These are phyloP conservation scores for Candidula unifasciata DNA, from an alignment of 2,888 invertebrate genomes.

Conservation along the genomic window DNA sequence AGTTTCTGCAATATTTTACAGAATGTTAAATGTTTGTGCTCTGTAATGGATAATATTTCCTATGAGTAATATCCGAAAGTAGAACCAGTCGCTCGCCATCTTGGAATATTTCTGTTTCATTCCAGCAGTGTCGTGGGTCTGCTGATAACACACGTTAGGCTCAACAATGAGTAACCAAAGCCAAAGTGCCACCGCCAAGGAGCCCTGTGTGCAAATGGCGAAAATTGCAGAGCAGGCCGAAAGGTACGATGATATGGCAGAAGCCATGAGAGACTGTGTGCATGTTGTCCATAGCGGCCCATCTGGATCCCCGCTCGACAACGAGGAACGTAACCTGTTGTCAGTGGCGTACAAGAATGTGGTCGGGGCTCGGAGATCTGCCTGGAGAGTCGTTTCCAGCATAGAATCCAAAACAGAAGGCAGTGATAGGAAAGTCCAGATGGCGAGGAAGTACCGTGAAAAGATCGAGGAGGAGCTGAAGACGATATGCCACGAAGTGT, in stretches of 20 bases:
- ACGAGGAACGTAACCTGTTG: slow-evolving; percentile 98
- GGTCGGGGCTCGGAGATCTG: slow-evolving; percentile 96
- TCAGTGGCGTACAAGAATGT: slow-evolving; percentile 99
- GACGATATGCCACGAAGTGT: slow-evolving; percentile 99
- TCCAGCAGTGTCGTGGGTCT: slow-evolving; percentile 47
- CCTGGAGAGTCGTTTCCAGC: slow-evolving; percentile 99
- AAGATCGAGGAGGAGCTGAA: slow-evolving; percentile 99
- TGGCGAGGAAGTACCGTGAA: slow-evolving; percentile 99
- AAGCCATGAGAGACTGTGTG: slow-evolving; percentile 98
- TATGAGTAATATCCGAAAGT: slow-evolving; percentile 62
- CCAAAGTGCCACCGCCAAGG: slow-evolving; percentile 74
- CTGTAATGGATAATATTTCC: slow-evolving; percentile 24
- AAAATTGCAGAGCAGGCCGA: slow-evolving; percentile 99
- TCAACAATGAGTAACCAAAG: slow-evolving; percentile 39
- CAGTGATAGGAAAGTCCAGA: slow-evolving; percentile 92
- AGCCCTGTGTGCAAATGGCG: slow-evolving; percentile 98
- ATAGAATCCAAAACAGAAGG: slow-evolving; percentile 98
- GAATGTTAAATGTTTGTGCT: not conserved
- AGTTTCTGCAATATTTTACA: not conserved
- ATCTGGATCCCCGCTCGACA: slow-evolving; percentile 86
- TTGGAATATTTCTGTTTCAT: slow-evolving; percentile 59
- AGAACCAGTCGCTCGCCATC: slow-evolving; percentile 66
- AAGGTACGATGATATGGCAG: slow-evolving; percentile 98
- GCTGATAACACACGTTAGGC: slow-evolving; percentile 24
- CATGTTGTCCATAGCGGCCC: slow-evolving; percentile 82